Evolutionary conservation across 1,140 invertebrate genomes (phyloP).

Genomic region (Drosophila varians): DNA sequence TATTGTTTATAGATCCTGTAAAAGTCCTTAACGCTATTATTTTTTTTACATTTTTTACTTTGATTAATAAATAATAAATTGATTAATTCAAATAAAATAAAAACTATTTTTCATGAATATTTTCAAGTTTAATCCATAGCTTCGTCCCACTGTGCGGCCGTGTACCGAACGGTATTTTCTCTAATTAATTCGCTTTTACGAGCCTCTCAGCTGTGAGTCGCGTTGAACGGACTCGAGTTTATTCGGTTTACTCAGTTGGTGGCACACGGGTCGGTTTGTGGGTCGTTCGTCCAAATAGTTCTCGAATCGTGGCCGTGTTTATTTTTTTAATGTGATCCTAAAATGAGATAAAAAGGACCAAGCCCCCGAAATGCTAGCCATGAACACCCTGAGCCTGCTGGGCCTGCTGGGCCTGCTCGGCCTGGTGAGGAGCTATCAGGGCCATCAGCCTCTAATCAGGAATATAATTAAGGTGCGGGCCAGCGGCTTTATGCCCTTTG

Average conservation of each 20-base stretch:
- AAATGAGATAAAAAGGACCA: constrained; percentile 18
- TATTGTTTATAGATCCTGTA: no score
- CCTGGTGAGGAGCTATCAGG: background rate
- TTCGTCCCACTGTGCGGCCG: constrained; percentile 41
- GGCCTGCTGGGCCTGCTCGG: constrained; percentile 5
- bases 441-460: constrained; percentile 18
- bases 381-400: background rate
- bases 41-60: no score
- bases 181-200: constrained; percentile 75
- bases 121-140: no score
- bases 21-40: no score
- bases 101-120: no score
- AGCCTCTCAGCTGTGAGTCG: constrained; percentile 6
- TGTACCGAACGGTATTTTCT: constrained; percentile 66
- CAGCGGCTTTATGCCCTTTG: constrained; percentile 67
- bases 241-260: constrained; percentile 59
- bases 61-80: no score
- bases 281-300: background rate
- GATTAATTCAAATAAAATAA: no score
- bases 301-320: background rate
- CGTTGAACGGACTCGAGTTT: constrained; percentile 7
- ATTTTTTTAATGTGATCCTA: constrained; percentile 22
- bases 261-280: constrained; percentile 53
- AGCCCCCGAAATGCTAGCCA: constrained; percentile 8
- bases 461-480: constrained; percentile 68